phyloP scores from a whole-genome alignment of 2,888 invertebrate species.

The Steinernema carpocapsae region DNA sequence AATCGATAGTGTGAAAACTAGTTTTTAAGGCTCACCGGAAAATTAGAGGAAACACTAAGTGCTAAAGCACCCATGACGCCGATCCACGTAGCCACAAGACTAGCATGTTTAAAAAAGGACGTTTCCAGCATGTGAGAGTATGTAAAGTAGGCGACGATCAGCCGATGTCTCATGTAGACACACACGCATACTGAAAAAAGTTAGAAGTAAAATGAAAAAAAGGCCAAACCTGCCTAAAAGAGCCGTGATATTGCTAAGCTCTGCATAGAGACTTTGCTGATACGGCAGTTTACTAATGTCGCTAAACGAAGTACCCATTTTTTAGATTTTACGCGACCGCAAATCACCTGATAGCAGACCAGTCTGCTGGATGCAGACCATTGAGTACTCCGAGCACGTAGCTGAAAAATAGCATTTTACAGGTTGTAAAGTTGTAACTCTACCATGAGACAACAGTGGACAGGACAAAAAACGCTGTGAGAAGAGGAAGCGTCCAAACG shows the following conservation, averaged over 20 bases:
- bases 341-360: slow-evolving; percentile 27
- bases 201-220: neutral
- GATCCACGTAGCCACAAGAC: slow-evolving; percentile 13
- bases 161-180: slow-evolving; percentile 23
- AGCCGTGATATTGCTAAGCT: slow-evolving; percentile 19
- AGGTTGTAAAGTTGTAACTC: too few relatives aligned
- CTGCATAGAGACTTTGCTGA: slow-evolving; percentile 24
- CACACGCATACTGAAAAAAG: slow-evolving; percentile 24
- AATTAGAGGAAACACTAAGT: slow-evolving; percentile 15
- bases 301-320: neutral
- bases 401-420: neutral
- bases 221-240: neutral
- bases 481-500: slow-evolving; percentile 9
- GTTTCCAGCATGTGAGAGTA: slow-evolving; percentile 9
- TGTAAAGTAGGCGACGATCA: slow-evolving; percentile 18
- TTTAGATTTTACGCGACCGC: neutral
- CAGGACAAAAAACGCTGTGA: neutral
- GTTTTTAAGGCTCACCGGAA: neutral
- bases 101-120: neutral
- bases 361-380: slow-evolving; percentile 18
- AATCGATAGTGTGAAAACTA: neutral
- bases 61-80: neutral
- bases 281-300: slow-evolving; percentile 19
- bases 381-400: slow-evolving; percentile 2
- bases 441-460: slow-evolving; percentile 9